Percentiles rank a stretch among this genome's conserved stretches.
Evolutionary conservation across 2,888 invertebrate species (phyloP).

Genomic region (Pollenia amentaria): DNA sequence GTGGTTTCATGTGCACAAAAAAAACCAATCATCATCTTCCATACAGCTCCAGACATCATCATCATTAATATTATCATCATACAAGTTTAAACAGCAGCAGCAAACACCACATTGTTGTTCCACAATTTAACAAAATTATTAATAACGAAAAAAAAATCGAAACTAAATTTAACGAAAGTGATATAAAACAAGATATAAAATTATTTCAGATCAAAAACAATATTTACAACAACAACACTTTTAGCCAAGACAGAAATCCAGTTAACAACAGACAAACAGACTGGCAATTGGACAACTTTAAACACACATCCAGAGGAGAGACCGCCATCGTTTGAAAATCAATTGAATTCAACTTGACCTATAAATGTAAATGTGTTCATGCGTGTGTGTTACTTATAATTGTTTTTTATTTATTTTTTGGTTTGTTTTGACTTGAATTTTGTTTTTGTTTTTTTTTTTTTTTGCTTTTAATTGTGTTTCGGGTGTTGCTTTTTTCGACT

Average conservation of each 20-base stretch:
- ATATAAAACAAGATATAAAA: conserved; percentile 25
- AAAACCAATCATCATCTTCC: conserved; percentile 14
- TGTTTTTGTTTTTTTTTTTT: conserved; percentile 31
- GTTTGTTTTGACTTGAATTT: neutral
- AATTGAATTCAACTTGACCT: conserved; percentile 81
- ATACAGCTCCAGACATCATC: neutral
- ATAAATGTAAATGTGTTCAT: conserved; percentile 78
- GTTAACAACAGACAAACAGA: conserved; percentile 22
- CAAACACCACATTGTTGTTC: neutral
- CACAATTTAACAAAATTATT: conserved; percentile 9
- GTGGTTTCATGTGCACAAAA: conserved; percentile 43
- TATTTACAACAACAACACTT: conserved; percentile 1
- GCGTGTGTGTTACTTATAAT: conserved; percentile 11
- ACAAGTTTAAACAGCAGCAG: neutral
- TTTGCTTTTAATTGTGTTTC: conserved; percentile 40
- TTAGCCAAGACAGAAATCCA: conserved; percentile 5
- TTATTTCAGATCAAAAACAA: neutral
- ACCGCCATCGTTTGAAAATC: conserved; percentile 65
- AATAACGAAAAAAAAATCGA: neutral
- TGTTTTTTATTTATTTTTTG: conserved; percentile 1
- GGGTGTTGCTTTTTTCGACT: conserved; percentile 11
- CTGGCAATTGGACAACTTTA: conserved; percentile 7
- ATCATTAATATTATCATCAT: conserved; percentile 11
- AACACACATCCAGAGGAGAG: conserved; percentile 39
- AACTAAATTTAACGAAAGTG: conserved; percentile 32